Percentiles rank a stretch among this genome's conserved stretches.
phyloP scores from a whole-genome alignment of 35 echinoderm and acorn worm species.

The Heliocidaris erythrogramma region DNA sequence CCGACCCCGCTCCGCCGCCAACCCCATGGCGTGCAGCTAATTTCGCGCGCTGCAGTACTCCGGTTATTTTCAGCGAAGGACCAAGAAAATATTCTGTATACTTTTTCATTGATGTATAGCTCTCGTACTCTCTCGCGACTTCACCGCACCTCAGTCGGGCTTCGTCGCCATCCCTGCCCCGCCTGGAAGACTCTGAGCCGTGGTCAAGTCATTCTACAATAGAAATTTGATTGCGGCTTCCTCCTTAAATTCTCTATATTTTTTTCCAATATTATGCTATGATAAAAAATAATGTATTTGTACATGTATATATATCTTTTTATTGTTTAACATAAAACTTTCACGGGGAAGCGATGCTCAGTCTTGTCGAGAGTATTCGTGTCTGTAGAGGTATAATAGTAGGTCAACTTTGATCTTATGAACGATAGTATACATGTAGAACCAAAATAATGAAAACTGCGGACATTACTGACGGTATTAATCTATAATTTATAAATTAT shows the following conservation, averaged over 20 bases:
- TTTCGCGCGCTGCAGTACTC: constrained; percentile 29
- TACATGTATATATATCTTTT: too few relatives aligned
- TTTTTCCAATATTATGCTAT: too few relatives aligned
- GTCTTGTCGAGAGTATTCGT: background rate
- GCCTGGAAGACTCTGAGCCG: background rate
- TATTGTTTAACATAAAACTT: too few relatives aligned
- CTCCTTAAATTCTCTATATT: background rate
- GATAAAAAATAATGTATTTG: too few relatives aligned
- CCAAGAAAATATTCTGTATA: background rate
- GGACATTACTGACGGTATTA: too few relatives aligned
- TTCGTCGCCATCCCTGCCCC: background rate
- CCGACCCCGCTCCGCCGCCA: constrained; percentile 46
- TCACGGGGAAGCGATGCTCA: too few relatives aligned
- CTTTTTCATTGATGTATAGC: background rate
- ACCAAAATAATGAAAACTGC: too few relatives aligned
- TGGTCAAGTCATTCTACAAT: background rate
- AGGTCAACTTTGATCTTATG: background rate
- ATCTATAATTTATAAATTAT: too few relatives aligned
- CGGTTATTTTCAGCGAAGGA: background rate
- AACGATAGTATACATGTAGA: too few relatives aligned
- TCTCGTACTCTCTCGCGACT: background rate
- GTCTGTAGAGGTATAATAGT: background rate
- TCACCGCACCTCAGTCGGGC: constrained; percentile 25
- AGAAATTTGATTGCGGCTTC: background rate
- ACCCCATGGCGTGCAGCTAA: constrained; percentile 22